Percentiles rank a stretch among this genome's conserved stretches.
These are phyloP conservation scores for Caradrina clavipalpis DNA, from an alignment of 2,888 invertebrate genomes.

Conservation along the genomic window DNA sequence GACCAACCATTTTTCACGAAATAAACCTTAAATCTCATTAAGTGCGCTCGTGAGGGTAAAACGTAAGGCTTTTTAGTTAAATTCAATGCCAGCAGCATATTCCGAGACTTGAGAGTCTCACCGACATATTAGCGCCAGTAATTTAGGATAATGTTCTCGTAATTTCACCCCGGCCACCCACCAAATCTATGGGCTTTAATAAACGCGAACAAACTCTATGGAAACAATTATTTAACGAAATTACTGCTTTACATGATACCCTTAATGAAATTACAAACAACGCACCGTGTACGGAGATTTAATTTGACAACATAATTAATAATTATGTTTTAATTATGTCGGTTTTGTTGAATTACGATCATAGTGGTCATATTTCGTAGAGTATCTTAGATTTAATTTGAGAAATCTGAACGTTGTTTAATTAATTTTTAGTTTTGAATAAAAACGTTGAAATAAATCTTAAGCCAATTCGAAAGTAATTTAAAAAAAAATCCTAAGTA, in stretches of 20 bases:
- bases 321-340: slow-evolving; percentile 64
- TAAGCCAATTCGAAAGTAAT: slow-evolving; percentile 15
- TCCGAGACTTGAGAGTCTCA: slow-evolving; percentile 72
- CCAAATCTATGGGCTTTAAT: slow-evolving; percentile 89
- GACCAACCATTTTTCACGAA: slow-evolving; percentile 56
- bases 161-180: slow-evolving; percentile 84
- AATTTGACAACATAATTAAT: slow-evolving; percentile 77
- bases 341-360: slow-evolving; percentile 49
- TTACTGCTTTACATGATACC: slow-evolving; percentile 85
- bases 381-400: slow-evolving; percentile 47
- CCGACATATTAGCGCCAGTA: slow-evolving; percentile 89
- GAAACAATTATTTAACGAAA: slow-evolving; percentile 88
- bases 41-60: slow-evolving; percentile 36
- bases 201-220: slow-evolving; percentile 86
- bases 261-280: slow-evolving; percentile 85
- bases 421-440: slow-evolving; percentile 4
- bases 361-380: slow-evolving; percentile 42
- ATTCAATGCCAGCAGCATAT: slow-evolving; percentile 72
- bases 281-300: slow-evolving; percentile 70
- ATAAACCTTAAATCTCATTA: slow-evolving; percentile 60
- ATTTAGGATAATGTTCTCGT: slow-evolving; percentile 87
- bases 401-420: slow-evolving; percentile 18
- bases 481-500: too few relatives aligned
- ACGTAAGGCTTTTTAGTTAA: slow-evolving; percentile 69
- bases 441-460: neutral